These are phyloP conservation scores for Ephestia elutella DNA, from an alignment of 1,140 invertebrate species.

Conservation along the genomic window DNA sequence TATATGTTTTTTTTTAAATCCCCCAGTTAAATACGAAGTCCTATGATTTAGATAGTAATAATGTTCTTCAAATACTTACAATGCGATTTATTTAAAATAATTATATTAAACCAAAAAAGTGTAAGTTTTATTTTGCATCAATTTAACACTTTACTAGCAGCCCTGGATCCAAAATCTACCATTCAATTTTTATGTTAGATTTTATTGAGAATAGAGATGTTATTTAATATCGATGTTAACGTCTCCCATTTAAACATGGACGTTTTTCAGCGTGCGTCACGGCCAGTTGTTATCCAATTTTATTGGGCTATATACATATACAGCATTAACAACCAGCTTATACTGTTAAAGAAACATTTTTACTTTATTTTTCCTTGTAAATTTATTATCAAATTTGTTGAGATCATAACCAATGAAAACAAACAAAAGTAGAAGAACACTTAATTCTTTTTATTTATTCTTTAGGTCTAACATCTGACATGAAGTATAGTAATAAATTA, in stretches of 20 bases:
- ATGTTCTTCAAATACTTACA: no score
- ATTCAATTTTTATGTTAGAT: conserved; percentile 48
- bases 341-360: not conserved
- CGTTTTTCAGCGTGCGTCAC: conserved; percentile 30
- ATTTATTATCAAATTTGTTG: not conserved
- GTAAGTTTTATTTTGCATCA: no score
- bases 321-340: not conserved
- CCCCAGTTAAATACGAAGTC: no score
- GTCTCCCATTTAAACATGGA: conserved; percentile 44
- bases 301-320: not conserved
- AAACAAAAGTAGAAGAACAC: no score
- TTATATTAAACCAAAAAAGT: no score
- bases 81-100: no score
- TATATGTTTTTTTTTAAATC: no score
- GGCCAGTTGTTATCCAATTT: conserved; percentile 22
- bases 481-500: no score
- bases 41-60: no score
- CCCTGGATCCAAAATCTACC: conserved; percentile 15
- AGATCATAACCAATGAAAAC: not conserved
- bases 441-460: no score
- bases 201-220: conserved; percentile 69
- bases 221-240: conserved; percentile 70
- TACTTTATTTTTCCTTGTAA: not conserved
- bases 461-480: no score
- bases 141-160: not conserved